Evolutionary conservation across 2,113 vertebrate species (phyloP).

Genomic region (Xenus cinereus): DNA sequence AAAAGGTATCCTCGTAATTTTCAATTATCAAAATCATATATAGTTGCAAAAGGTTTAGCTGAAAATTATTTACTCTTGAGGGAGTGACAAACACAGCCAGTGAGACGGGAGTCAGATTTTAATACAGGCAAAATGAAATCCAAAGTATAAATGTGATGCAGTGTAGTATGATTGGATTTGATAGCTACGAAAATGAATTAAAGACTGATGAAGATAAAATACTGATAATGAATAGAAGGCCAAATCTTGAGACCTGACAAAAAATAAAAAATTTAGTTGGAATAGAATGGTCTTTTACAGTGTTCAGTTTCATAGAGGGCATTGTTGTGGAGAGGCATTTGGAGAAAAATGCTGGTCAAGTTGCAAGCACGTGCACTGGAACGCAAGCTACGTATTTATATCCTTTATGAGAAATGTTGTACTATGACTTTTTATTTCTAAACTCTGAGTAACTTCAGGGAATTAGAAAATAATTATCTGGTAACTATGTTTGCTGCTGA

Average conservation of each 20-base stretch:
- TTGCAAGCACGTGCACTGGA: not conserved
- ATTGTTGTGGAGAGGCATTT: not conserved
- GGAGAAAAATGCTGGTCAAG: not conserved
- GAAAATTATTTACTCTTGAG: not conserved
- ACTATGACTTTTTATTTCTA: not conserved
- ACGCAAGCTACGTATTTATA: not conserved
- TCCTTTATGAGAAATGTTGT: not conserved
- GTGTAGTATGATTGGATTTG: not conserved
- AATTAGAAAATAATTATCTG: not conserved
- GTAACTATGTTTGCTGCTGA: not conserved
- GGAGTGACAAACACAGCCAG: not conserved
- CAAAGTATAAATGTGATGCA: not conserved
- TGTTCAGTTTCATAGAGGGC: not conserved
- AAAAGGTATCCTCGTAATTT: not conserved
- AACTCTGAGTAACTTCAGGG: not conserved
- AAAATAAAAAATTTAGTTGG: not conserved
- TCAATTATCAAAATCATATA: not conserved
- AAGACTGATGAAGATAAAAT: not conserved
- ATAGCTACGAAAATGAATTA: not conserved
- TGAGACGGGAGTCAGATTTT: not conserved
- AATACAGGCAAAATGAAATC: not conserved
- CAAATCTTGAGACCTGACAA: not conserved
- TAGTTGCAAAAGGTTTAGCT: not conserved
- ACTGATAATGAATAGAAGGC: not conserved
- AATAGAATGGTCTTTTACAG: not conserved